Evolutionary conservation across 2,797 vertebrate species (phyloP).

Genomic region (Tarsius wallacei): DNA sequence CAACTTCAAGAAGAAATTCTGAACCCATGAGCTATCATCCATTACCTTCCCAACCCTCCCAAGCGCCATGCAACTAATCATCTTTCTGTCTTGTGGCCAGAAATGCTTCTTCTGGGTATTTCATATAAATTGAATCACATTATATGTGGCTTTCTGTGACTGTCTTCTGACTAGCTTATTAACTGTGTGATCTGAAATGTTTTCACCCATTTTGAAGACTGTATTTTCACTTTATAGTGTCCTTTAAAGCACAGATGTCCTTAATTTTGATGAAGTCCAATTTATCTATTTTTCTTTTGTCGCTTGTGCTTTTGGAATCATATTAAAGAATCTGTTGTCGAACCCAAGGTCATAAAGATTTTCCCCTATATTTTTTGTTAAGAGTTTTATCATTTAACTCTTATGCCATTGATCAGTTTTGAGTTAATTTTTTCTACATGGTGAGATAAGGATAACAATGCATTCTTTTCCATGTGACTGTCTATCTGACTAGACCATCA

Average conservation of each 20-base stretch:
- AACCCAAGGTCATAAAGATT: not conserved
- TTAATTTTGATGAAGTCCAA: not conserved
- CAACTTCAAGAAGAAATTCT: not conserved
- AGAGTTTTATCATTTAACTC: not conserved
- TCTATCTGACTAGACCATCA: not conserved
- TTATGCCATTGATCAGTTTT: not conserved
- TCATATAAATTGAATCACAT: not conserved
- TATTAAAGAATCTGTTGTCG: not conserved
- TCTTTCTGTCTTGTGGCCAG: not conserved
- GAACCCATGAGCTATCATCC: not conserved
- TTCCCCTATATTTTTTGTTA: not conserved
- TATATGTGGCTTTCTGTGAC: not conserved
- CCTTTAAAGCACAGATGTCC: not conserved
- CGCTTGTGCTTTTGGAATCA: not conserved
- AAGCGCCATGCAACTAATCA: not conserved
- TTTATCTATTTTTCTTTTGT: not conserved
- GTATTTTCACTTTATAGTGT: not conserved
- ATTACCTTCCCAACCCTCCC: not conserved
- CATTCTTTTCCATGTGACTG: not conserved
- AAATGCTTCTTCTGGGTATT: not conserved
- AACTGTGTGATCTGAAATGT: not conserved
- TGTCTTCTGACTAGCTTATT: not conserved
- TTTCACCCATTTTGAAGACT: not conserved
- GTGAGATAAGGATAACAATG: not conserved
- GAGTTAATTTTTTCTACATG: not conserved